phyloP scores from a whole-genome alignment of 2,888 invertebrate genomes.

The Heterodera filipjevi region DNA sequence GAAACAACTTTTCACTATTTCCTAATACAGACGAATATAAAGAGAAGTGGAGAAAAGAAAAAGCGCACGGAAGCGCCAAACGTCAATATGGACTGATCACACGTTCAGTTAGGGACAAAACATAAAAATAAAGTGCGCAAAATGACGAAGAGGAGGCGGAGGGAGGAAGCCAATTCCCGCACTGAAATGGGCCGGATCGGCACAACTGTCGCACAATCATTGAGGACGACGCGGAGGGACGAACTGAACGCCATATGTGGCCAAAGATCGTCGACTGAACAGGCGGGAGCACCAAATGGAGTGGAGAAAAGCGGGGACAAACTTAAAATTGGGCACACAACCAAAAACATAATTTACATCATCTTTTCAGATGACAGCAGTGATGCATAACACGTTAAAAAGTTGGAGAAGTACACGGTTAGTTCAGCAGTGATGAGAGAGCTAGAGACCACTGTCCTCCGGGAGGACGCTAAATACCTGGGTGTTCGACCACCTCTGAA shows the following conservation, averaged over 20 bases:
- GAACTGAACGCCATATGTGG: slow-evolving; percentile 58
- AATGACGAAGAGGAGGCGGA: slow-evolving; percentile 32
- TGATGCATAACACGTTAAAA: slow-evolving; percentile 29
- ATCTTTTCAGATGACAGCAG: too few species aligned
- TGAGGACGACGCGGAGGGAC: slow-evolving; percentile 63
- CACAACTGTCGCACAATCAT: slow-evolving; percentile 28
- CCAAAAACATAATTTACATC: too few species aligned
- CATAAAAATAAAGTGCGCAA: slow-evolving; percentile 4
- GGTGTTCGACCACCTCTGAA: slow-evolving; percentile 62
- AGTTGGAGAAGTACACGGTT: slow-evolving; percentile 49
- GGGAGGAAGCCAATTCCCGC: slow-evolving; percentile 26
- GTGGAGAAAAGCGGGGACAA: not conserved
- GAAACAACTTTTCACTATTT: slow-evolving; percentile 5
- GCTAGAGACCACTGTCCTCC: slow-evolving; percentile 15
- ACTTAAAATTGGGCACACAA: not conserved
- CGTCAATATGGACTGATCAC: slow-evolving; percentile 26
- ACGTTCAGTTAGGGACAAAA: slow-evolving; percentile 13
- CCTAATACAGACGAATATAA: slow-evolving; percentile 9
- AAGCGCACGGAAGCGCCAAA: not conserved
- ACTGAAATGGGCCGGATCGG: not conserved
- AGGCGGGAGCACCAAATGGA: slow-evolving; percentile 20
- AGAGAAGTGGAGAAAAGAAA: slow-evolving; percentile 24
- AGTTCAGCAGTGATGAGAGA: slow-evolving; percentile 39
- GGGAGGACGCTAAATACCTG: slow-evolving; percentile 38
- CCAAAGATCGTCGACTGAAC: slow-evolving; percentile 47